Evolutionary conservation across 2,888 invertebrate genomes (phyloP).

Genomic region (Anorthoa munda): DNA sequence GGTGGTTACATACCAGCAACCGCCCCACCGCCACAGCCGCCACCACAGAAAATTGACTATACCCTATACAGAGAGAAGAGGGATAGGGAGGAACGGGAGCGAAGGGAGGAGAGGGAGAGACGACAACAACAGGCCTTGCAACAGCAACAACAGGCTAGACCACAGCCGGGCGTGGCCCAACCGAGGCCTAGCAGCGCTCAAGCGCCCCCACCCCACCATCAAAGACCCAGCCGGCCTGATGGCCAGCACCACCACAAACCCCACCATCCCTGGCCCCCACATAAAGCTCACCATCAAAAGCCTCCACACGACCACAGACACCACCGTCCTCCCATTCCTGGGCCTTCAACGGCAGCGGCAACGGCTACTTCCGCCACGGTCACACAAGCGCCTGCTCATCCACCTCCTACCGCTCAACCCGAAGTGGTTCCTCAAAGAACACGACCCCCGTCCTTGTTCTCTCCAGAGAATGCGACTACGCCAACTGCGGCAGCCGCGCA

Average conservation of each 20-base stretch:
- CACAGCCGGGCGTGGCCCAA: constrained; percentile 69
- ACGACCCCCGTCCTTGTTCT: constrained; percentile 92
- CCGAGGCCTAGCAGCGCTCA: constrained; percentile 71
- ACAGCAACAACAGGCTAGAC: constrained; percentile 56
- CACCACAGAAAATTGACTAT: constrained; percentile 90
- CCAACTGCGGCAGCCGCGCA: constrained; percentile 86
- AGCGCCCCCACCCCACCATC: constrained; percentile 72
- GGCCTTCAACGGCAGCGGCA: constrained; percentile 66
- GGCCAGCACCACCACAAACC: constrained; percentile 77
- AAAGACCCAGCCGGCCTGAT: constrained; percentile 64
- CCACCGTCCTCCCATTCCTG: constrained; percentile 78
- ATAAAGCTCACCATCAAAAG: constrained; percentile 82
- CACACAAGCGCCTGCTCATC: constrained; percentile 59
- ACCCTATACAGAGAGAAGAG: constrained; percentile 92
- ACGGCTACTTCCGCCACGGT: constrained; percentile 66
- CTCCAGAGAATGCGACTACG: constrained; percentile 91
- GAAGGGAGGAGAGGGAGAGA: constrained; percentile 82
- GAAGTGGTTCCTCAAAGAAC: constrained; percentile 79
- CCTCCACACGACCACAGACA: constrained; percentile 84
- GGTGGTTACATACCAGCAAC: constrained; percentile 87
- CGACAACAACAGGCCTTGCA: constrained; percentile 75
- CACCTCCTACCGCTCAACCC: constrained; percentile 58
- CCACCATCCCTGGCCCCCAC: constrained; percentile 81
- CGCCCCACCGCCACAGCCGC: constrained; percentile 78
- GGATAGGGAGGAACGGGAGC: constrained; percentile 91